Conservation (phyloP, 2,797 vertebrate genomes). For the Anableps anableps region DNA sequence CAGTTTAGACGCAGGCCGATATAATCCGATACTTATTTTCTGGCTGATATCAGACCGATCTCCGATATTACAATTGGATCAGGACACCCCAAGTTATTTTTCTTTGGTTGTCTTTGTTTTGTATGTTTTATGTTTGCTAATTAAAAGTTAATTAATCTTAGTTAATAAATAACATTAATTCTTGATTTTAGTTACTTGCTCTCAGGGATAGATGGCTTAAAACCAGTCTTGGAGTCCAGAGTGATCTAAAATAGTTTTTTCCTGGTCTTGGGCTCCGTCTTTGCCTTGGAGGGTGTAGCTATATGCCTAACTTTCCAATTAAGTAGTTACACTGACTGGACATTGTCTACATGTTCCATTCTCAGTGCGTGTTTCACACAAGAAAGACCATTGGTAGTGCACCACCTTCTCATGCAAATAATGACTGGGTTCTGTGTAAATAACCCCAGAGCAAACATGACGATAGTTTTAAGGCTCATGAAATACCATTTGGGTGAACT, state of each 20-base stretch:
- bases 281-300: too few species aligned
- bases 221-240: neutral
- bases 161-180: neutral
- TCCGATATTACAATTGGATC: too few species aligned
- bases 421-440: neutral
- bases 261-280: neutral
- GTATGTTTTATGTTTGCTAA: neutral
- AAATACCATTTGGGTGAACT: neutral
- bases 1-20: too few species aligned
- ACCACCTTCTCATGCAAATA: neutral
- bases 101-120: neutral
- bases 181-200: neutral
- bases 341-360: neutral
- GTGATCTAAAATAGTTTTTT: neutral
- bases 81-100: too few species aligned
- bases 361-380: neutral
- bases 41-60: too few species aligned
- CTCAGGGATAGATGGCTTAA: neutral
- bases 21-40: too few species aligned
- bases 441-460: neutral
- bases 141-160: neutral
- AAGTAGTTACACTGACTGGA: neutral
- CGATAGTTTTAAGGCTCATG: neutral
- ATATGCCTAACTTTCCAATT: neutral
- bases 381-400: neutral